Evolutionary conservation across 2,113 vertebrate genomes (phyloP), one percentile per base, ranked within the genome.

Genomic region (Leptodactylus fuscus): DNA sequence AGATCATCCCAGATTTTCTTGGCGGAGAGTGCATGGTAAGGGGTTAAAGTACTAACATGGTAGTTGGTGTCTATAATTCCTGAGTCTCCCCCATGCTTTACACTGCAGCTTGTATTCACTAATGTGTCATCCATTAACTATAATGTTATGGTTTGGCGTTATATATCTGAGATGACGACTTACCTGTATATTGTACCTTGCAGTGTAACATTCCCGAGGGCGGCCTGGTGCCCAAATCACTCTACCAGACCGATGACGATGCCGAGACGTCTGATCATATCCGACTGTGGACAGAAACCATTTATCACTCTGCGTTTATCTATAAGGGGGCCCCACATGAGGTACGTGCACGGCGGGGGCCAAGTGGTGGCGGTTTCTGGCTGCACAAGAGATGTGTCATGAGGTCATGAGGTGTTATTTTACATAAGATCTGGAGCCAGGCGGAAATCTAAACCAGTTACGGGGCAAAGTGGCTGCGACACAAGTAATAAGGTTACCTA

Each of bases 201-300:
- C 88, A 96, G 95, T 96, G 95, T 49, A 93, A 93, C 1, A 93
- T 96, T 60, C 93, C 95, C 0, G 95, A 96, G 48, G 95, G 95
- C 44, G 95, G 95, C 0, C 93, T 96, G 1, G 94, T 96, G 71
- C 95, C 95, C 84, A 96, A 96, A 87, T 90, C 94, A 0, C 90
- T 95, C 1, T 96, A 96, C 53, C 92, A 95, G 49, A 93, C 67
- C 0, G 95, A 95, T 24, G 95, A 95, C 10, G 94, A 94, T 15
- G 18, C 92, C 0, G 95, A 95, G 84, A 92, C 88, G 0, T 85
- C 91, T 0, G 95, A 96, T 80, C 93, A 95, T 87, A 94, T 96
- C 88, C 90, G 88, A 5, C 87, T 95, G 12, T 96, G 95, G 95
- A 93, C 94, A 5, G 95, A 96, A 85, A 94, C 95, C 15, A 94